Evolutionary conservation across 2,888 invertebrate genomes (phyloP).

Genomic region (Meiosimyza decipiens): DNA sequence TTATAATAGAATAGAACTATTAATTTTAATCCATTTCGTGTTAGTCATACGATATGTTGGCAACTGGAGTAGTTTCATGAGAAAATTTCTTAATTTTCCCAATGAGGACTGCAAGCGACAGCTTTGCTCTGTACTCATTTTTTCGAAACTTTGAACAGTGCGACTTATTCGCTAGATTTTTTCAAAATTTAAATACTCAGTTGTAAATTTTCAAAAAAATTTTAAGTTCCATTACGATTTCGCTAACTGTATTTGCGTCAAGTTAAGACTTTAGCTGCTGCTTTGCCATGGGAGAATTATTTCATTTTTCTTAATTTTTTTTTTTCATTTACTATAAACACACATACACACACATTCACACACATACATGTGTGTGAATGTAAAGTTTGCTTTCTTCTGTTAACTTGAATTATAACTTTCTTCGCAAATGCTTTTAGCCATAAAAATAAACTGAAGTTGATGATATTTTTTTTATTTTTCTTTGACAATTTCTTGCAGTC

Average conservation of each 20-base stretch:
- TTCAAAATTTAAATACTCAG: too few relatives aligned
- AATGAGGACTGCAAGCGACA: too few relatives aligned
- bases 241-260: neutral
- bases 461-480: conserved; percentile 40
- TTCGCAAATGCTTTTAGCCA: conserved; percentile 49
- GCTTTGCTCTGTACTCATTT: too few relatives aligned
- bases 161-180: too few relatives aligned
- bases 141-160: too few relatives aligned
- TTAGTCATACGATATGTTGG: too few relatives aligned
- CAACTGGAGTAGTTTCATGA: too few relatives aligned
- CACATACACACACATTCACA: conserved; percentile 21
- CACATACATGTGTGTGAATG: conserved; percentile 35
- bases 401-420: conserved; percentile 56
- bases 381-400: conserved; percentile 51
- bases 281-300: conserved; percentile 42
- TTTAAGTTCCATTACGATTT: neutral
- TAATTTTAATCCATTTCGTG: too few relatives aligned
- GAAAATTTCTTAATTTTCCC: too few relatives aligned
- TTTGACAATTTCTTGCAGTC: conserved; percentile 11
- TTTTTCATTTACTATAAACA: neutral
- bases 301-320: conserved; percentile 45
- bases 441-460: conserved; percentile 30
- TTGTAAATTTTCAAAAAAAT: neutral
- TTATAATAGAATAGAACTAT: too few relatives aligned
- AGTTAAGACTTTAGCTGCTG: neutral